These are phyloP conservation scores for Gymnocheta viridis DNA, from an alignment of 2,888 invertebrate genomes.

Conservation along the genomic window DNA sequence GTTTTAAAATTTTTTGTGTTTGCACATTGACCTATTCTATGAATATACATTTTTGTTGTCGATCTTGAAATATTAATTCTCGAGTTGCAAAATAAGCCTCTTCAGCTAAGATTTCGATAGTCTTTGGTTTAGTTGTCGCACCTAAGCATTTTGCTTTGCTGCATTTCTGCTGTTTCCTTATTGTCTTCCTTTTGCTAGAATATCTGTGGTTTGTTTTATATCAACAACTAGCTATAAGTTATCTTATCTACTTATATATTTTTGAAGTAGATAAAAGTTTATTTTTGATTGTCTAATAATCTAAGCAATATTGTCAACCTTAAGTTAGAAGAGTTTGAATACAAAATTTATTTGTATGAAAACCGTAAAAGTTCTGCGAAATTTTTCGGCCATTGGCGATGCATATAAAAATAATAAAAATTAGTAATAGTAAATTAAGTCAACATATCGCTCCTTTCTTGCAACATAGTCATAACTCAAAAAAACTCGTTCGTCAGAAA, in stretches of 20 bases:
- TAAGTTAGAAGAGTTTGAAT: too few species aligned
- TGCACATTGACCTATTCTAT: background rate
- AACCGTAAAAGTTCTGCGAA: too few species aligned
- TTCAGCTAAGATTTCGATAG: slow-evolving; percentile 1
- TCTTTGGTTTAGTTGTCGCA: slow-evolving; percentile 11
- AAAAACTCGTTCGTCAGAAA: too few species aligned
- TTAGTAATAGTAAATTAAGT: too few species aligned
- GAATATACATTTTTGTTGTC: background rate
- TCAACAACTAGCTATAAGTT: background rate
- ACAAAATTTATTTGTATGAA: too few species aligned
- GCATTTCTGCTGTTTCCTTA: background rate
- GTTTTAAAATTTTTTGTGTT: background rate
- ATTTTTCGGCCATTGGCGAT: too few species aligned
- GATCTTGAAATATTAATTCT: background rate
- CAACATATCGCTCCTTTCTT: too few species aligned
- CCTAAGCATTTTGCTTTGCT: background rate
- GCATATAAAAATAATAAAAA: too few species aligned
- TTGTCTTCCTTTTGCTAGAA: background rate
- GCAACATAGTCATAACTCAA: too few species aligned
- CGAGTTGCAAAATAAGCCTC: slow-evolving; percentile 23
- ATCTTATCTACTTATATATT: background rate
- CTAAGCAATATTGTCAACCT: too few species aligned
- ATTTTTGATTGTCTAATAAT: background rate
- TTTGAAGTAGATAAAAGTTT: background rate
- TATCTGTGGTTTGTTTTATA: background rate